Evolutionary conservation across 2,113 vertebrate genomes (phyloP).

Genomic region (Lepus europaeus): DNA sequence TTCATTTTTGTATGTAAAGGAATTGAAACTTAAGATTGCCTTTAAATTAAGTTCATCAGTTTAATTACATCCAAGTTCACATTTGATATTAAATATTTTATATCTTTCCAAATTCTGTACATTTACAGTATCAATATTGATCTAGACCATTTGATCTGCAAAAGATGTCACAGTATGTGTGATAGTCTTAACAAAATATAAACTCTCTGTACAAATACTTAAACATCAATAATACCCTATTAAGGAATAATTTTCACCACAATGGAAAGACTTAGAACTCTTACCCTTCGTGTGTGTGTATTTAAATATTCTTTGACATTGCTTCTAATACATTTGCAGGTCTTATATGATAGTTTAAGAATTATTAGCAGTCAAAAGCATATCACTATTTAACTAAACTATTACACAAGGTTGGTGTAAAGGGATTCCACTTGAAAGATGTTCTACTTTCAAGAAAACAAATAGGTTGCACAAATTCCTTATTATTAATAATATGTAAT

Average conservation of each 20-base stretch:
- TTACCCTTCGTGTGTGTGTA: neutral
- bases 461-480: neutral
- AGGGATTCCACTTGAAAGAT: neutral
- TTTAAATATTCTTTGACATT: neutral
- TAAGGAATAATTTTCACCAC: neutral
- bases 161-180: neutral
- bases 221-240: neutral
- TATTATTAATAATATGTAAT: neutral
- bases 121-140: neutral
- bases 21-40: neutral
- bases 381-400: constrained; percentile 2
- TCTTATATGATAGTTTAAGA: neutral
- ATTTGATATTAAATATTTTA: neutral
- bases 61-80: neutral
- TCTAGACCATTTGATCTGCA: neutral
- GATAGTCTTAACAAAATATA: neutral
- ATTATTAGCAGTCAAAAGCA: neutral
- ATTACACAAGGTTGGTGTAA: neutral
- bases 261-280: neutral
- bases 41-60: neutral
- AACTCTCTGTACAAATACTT: neutral
- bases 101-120: neutral
- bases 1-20: constrained; percentile 6
- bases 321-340: neutral
- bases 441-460: neutral